These are phyloP conservation scores for Lepilemur ruficaudatus DNA, from an alignment of 2,797 vertebrate species.

Conservation along the genomic window DNA sequence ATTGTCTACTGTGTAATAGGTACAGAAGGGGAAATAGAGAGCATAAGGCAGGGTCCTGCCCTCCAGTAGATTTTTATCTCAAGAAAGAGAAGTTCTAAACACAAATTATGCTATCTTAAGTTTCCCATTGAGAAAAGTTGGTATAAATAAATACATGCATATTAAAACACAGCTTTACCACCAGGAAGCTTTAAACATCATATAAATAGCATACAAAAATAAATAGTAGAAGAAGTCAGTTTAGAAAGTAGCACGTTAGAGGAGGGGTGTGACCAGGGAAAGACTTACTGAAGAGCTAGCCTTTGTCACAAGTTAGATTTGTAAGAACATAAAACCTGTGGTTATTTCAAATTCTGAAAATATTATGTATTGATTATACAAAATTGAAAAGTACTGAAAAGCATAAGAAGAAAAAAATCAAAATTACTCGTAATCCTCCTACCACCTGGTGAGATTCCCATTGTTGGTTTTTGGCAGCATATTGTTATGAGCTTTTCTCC, in stretches of 20 bases:
- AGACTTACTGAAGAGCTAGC: background rate
- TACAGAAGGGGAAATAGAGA: background rate
- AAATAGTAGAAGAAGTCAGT: background rate
- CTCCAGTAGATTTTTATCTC: background rate
- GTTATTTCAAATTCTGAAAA: constrained; percentile 22
- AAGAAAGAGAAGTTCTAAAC: background rate
- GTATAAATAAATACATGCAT: background rate
- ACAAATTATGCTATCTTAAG: constrained; percentile 17
- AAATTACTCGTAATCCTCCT: background rate
- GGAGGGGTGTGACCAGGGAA: background rate
- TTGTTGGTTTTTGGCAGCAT: background rate
- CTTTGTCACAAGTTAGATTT: background rate
- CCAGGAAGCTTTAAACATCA: background rate
- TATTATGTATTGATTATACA: background rate
- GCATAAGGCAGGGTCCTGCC: background rate
- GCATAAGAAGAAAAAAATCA: background rate
- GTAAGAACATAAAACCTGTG: background rate
- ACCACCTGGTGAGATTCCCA: background rate
- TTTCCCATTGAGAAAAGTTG: background rate
- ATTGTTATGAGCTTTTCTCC: background rate
- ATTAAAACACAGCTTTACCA: background rate
- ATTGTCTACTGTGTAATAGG: constrained; percentile 25
- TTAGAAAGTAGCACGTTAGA: background rate
- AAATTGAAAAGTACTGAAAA: constrained; percentile 4
- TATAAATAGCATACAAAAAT: background rate